phyloP scores from a whole-genome alignment of 1,140 invertebrate genomes.

The Hyposmocoma kahamanoa region DNA sequence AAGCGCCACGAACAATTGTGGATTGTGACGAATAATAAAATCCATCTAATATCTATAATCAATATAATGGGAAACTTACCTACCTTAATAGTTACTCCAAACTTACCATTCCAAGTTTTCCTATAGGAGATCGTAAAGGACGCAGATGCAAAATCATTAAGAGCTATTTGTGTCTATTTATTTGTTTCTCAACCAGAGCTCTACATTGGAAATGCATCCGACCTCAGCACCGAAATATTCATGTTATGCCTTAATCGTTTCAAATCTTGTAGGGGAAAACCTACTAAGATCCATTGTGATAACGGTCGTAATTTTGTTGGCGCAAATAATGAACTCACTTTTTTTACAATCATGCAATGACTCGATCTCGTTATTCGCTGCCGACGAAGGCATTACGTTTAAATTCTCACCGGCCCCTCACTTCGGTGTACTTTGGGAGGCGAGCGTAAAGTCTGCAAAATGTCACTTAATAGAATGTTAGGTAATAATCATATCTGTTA shows the following conservation, averaged over 20 bases:
- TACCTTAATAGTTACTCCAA: not conserved
- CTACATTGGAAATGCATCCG: conserved; percentile 8
- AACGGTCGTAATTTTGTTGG: conserved; percentile 8
- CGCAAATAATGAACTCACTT: conserved; percentile 4
- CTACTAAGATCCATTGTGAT: conserved; percentile 4
- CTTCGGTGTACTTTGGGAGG: conserved; percentile 31
- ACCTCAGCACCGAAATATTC: conserved; percentile 10
- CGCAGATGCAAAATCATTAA: conserved; percentile 14
- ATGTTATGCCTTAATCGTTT: conserved; percentile 11
- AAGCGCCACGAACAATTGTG: conserved; percentile 3
- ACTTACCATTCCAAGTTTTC: conserved; percentile 2
- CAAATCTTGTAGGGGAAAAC: conserved; percentile 12
- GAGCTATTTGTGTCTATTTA: conserved; percentile 16
- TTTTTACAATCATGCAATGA: conserved; percentile 4
- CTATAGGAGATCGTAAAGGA: conserved; percentile 9
- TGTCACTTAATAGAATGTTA: conserved; percentile 24
- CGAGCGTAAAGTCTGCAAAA: conserved; percentile 25
- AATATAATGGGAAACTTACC: conserved; percentile 7
- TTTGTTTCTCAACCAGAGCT: conserved; percentile 11
- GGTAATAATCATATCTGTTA: conserved; percentile 24
- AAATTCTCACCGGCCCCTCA: no score
- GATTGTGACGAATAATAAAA: not conserved
- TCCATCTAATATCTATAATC: not conserved
- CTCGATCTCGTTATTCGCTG: conserved; percentile 5
- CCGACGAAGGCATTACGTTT: no score